Evolutionary conservation across 2,888 invertebrate species (phyloP), one percentile per base, ranked within the genome.

Genomic region (Drosophila greeni): DNA sequence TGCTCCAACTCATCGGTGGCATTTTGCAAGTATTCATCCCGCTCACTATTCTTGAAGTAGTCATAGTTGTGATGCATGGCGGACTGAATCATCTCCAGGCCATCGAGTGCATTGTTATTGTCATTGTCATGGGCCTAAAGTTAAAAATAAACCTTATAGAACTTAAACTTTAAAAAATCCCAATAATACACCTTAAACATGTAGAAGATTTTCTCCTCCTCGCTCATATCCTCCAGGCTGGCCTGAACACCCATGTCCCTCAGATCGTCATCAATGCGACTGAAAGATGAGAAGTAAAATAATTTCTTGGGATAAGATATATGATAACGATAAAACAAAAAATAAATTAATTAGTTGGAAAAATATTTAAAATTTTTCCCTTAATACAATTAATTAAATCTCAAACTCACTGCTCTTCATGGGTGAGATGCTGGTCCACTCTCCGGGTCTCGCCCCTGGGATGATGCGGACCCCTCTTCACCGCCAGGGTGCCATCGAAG

Each of bases 61-160:
- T 90, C 89, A 42, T 92, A 91, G 39, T 92, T 91, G 64, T 93
- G 92, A 74, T 89, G 89, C 59, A 88, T 83, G 16, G 89, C 89
- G 7, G 89, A 92, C 88, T 92, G 92, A 54, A 97, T 89, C 83
- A 98, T 92, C 90, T 98, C 98, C 65, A 97, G 89, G 0, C 97
- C 97, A 87, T 98, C 97, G 65, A 98, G 89, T 83, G 94, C 94
- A 2, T 94, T 94, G 86, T 98, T 97, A 85, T 94, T 95, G 86
- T 97, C 97, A 72, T 93, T 94, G 87, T 98, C 98, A 82, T 98
- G 98, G 18, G 94, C 86, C 87, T 89, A 47, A 61, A 70, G 26
- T 23, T n/a, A 14, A 33, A 12, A 26, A 24, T 7, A 1, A 2
- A 11, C 7, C 33, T 8, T 18, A 5, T 18, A 11, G 5, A 1